Base-by-base conservation (phyloP, 2,113 vertebrate species). In the Indri indri region DNA sequence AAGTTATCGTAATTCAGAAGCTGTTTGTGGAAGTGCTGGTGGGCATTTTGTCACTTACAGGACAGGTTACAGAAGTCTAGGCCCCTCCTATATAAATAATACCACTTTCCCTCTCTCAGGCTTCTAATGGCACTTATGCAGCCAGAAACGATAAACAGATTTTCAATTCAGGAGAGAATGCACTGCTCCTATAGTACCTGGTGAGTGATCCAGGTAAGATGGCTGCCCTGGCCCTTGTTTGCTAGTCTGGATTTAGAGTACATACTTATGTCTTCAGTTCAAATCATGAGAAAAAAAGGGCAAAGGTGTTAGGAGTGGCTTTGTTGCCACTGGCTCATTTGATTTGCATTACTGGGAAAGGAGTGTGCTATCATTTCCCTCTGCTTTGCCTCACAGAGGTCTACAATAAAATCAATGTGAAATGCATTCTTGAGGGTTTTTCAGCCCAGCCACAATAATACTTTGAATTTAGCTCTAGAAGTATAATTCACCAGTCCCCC, bases 351-450 rank as follows among this genome's bases (percentile, higher is more conserved):
- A 66, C 77, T 73, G 54, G 91, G 94, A 93, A 97, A 96, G 45
- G 90, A 94, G 27, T 57, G 32, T 16, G 88, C 82, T 50, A 76
- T 57, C 76, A 96, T 95, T 96, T 97, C 94, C 96, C 54, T 97
- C 93, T 86, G 73, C 91, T 97, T 97, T 97, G 97, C 94, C 91
- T 97, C 89, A 83, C 94, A 96, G 85, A 96, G 73, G 91, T 94
- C 95, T 42, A 88, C 88, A 91, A 94, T 82, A 91, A 90, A 96
- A 97, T 52, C 84, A 74, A 79, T 37, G 50, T 82, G 68, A 96
- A 91, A 70, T 71, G 30, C 50, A 88, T 90, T 95, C 76, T 25
- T 82, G 84, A 95, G 68, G 81, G 40, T 23, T 92, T 82, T 95
- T 66, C 52, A 90, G 70, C 47, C 84, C 71, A 90, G 65, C 66